phyloP scores from a whole-genome alignment of 2,113 vertebrate genomes.

The Phodopus roborovskii region DNA sequence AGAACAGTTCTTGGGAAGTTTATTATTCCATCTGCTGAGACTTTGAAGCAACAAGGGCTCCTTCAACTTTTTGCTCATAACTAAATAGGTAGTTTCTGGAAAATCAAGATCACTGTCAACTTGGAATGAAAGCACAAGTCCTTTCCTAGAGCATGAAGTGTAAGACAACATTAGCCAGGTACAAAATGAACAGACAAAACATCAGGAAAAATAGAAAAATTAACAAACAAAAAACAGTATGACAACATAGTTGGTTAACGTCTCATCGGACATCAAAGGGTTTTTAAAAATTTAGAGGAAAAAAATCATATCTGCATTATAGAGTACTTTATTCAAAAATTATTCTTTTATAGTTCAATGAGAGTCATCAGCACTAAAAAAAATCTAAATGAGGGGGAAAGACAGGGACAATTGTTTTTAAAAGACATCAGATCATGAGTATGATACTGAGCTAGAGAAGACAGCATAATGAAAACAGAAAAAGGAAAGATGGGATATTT shows the following conservation, averaged over 20 bases:
- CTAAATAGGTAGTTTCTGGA: not conserved
- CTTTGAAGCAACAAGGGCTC: not conserved
- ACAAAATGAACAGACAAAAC: not conserved
- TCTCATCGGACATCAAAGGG: not conserved
- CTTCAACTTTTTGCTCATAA: not conserved
- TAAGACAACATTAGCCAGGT: not conserved
- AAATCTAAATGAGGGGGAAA: not conserved
- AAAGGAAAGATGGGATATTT: not conserved
- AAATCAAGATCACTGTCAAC: not conserved
- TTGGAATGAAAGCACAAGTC: not conserved
- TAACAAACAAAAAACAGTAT: not conserved
- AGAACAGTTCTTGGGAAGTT: not conserved
- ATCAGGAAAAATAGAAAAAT: not conserved
- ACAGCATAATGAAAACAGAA: not conserved
- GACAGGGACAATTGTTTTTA: not conserved
- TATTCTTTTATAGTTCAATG: not conserved
- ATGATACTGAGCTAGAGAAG: not conserved
- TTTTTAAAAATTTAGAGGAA: not conserved
- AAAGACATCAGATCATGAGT: not conserved
- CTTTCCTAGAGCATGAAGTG: not conserved
- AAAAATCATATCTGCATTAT: not conserved
- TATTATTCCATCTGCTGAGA: not conserved
- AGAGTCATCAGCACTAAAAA: not conserved
- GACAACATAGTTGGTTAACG: not conserved
- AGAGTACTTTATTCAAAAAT: not conserved